Conservation (phyloP, 2,888 invertebrate genomes). For the Ceramica pisi region DNA sequence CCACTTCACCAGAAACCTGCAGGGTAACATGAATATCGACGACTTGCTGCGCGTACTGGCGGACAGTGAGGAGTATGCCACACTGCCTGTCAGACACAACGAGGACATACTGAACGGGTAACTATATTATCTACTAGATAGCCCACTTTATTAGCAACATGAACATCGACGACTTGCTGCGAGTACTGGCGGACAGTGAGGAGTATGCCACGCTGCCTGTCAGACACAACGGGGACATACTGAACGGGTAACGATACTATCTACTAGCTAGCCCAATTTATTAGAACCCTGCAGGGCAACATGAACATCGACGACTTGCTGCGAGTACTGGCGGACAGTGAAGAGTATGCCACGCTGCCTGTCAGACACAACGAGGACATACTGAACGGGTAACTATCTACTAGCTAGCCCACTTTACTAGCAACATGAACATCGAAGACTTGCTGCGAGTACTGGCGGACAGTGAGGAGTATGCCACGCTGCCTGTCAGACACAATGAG, state of each 20-base stretch:
- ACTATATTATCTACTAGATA: conserved; percentile 54
- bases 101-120: conserved; percentile 98
- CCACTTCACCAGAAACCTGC: conserved; percentile 94
- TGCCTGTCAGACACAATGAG: conserved; percentile 99
- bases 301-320: conserved; percentile 94
- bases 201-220: conserved; percentile 99
- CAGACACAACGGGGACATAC: conserved; percentile 98
- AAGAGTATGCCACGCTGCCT: conserved; percentile 98
- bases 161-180: conserved; percentile 93
- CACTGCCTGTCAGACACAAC: conserved; percentile 99
- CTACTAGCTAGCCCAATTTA: conserved; percentile 92
- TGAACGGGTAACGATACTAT: conserved; percentile 93
- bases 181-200: conserved; percentile 95
- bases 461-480: conserved; percentile 96
- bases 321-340: conserved; percentile 94
- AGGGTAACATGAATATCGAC: conserved; percentile 92
- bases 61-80: conserved; percentile 96
- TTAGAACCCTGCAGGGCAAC: conserved; percentile 92
- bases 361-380: conserved; percentile 99
- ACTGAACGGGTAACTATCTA: conserved; percentile 94
- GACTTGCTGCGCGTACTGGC: conserved; percentile 95
- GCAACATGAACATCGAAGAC: conserved; percentile 92
- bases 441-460: conserved; percentile 95
- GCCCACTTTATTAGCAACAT: conserved; percentile 78
- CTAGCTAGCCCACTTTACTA: too few species aligned